phyloP scores from a whole-genome alignment of 1,140 invertebrate species.

The Caenorhabditis elegans region WBcel235 BX284605.5:3791001-3791500 shows the following conservation, averaged over 20 bases:
- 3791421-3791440: slow-evolving; percentile 45
- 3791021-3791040: too few species aligned
- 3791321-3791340: slow-evolving; percentile 35
- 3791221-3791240: neutral
- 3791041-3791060: too few species aligned
- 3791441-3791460: slow-evolving; percentile 42
- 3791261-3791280: neutral
- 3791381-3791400: slow-evolving; percentile 26
- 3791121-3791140: too few species aligned
- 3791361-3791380: slow-evolving; percentile 14
- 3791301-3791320: neutral
- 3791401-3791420: slow-evolving; percentile 44
- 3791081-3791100: too few species aligned
- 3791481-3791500: neutral
- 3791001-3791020: too few species aligned
- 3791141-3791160: too few species aligned
- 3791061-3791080: too few species aligned
- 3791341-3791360: slow-evolving; percentile 38
- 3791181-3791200: too few species aligned
- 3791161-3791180: too few species aligned
- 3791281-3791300: slow-evolving; percentile 27
- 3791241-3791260: neutral
- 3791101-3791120: too few species aligned
- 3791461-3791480: slow-evolving; percentile 9
- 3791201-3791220: too few species aligned